These are phyloP conservation scores for Muricea muricata DNA, from an alignment of 92 coral and sea anemone species.

Conservation along the genomic window DNA sequence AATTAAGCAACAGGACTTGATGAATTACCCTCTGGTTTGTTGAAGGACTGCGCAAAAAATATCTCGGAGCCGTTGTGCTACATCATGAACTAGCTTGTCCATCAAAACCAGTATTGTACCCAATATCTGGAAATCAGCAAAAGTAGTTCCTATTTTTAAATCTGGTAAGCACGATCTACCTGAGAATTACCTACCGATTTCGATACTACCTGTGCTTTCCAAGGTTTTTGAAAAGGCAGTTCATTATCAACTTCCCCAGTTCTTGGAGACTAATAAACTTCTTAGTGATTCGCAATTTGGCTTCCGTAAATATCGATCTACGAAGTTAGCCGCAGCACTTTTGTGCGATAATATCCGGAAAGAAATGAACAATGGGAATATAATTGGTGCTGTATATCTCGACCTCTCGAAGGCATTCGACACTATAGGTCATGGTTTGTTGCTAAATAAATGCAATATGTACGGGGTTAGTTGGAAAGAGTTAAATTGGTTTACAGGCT, in stretches of 20 bases:
- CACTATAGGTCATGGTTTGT: background rate
- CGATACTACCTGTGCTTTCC: background rate
- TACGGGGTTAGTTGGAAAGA: background rate
- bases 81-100: too few species aligned
- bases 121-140: background rate
- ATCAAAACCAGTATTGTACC: background rate
- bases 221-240: background rate
- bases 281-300: background rate
- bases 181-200: background rate
- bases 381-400: too few species aligned
- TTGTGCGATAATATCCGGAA: background rate
- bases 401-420: background rate
- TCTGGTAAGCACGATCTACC: background rate
- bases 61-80: too few species aligned
- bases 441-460: background rate
- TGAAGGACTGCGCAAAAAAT: too few species aligned
- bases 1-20: too few species aligned
- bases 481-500: background rate
- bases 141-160: background rate
- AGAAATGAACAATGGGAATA: background rate
- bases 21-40: too few species aligned
- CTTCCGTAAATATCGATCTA: background rate
- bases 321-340: background rate
- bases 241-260: background rate
- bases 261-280: background rate